phyloP scores from a whole-genome alignment of 2,797 vertebrate species.

The Antrozous pallidus region DNA sequence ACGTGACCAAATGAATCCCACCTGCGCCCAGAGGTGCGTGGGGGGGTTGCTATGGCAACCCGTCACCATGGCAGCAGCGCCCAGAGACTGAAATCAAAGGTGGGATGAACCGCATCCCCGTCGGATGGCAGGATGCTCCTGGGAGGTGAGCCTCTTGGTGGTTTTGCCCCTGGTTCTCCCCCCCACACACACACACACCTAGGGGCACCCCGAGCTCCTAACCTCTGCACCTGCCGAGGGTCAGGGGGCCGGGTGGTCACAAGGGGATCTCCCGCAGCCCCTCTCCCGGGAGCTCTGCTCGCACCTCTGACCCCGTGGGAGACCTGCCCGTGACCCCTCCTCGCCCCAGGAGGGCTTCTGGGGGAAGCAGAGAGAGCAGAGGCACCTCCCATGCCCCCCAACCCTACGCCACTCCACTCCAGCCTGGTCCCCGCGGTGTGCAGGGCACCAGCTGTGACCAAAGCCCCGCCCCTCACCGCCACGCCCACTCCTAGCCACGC shows the following conservation, averaged over 20 bases:
- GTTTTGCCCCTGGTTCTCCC: neutral
- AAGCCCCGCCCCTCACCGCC: no score
- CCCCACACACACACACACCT: no score
- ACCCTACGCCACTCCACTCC: neutral
- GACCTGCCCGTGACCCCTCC: neutral
- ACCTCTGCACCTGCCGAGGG: neutral
- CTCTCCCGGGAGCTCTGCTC: neutral
- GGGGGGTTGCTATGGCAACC: neutral
- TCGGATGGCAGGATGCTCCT: rapidly evolving
- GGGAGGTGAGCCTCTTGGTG: rapidly evolving
- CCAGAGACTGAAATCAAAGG: neutral
- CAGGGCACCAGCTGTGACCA: neutral
- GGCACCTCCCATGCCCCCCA: neutral
- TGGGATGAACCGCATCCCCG: rapidly evolving
- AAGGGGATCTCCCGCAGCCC: neutral
- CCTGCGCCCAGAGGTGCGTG: neutral
- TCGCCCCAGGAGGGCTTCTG: neutral
- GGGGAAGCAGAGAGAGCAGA: neutral
- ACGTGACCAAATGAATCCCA: rapidly evolving
- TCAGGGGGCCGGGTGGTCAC: neutral
- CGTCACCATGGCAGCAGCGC: neutral
- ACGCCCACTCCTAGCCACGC: no score
- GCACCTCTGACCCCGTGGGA: neutral
- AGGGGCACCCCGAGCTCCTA: neutral
- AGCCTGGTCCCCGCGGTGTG: rapidly evolving